Evolutionary conservation across 2,888 invertebrate species (phyloP).

Genomic region (Drosophila quasianomalipes): DNA sequence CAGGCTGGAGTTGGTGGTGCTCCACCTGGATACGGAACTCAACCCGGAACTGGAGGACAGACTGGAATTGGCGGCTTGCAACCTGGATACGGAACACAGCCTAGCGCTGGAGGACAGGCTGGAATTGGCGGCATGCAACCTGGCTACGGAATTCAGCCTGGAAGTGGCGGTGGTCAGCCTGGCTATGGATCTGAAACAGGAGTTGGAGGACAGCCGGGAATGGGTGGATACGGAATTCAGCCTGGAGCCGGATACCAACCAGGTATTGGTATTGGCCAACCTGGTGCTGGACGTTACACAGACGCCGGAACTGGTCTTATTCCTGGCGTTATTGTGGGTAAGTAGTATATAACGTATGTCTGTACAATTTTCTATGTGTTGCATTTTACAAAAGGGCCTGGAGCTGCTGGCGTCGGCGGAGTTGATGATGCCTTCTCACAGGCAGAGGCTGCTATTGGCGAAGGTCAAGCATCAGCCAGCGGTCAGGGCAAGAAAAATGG

Average conservation of each 20-base stretch:
- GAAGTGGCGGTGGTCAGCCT: constrained; percentile 26
- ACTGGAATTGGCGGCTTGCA: neutral
- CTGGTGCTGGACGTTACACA: constrained; percentile 52
- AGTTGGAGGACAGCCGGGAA: constrained; percentile 19
- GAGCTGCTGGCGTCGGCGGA: constrained; percentile 49
- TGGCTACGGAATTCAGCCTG: constrained; percentile 15
- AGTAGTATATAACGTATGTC: constrained; percentile 6
- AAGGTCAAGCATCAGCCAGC: constrained; percentile 91
- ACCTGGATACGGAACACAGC: constrained; percentile 9
- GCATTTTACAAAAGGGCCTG: constrained; percentile 39
- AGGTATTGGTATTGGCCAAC: constrained; percentile 16
- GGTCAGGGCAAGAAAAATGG: constrained; percentile 91
- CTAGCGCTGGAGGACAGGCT: constrained; percentile 3
- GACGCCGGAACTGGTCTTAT: constrained; percentile 35
- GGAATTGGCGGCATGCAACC: neutral
- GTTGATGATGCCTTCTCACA: constrained; percentile 91
- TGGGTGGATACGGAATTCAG: constrained; percentile 14
- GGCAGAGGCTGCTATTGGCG: constrained; percentile 87
- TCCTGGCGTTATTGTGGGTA: constrained; percentile 47
- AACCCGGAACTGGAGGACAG: constrained; percentile 10
- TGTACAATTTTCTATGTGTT: neutral
- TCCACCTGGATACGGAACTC: constrained; percentile 18
- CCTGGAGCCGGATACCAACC: constrained; percentile 32
- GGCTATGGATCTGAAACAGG: constrained; percentile 22
- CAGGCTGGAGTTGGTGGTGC: neutral